Percentiles rank a stretch among this genome's conserved stretches.
These are phyloP conservation scores for Diploscapter pachys DNA, from an alignment of 1,140 invertebrate species.

Conservation along the genomic window DNA sequence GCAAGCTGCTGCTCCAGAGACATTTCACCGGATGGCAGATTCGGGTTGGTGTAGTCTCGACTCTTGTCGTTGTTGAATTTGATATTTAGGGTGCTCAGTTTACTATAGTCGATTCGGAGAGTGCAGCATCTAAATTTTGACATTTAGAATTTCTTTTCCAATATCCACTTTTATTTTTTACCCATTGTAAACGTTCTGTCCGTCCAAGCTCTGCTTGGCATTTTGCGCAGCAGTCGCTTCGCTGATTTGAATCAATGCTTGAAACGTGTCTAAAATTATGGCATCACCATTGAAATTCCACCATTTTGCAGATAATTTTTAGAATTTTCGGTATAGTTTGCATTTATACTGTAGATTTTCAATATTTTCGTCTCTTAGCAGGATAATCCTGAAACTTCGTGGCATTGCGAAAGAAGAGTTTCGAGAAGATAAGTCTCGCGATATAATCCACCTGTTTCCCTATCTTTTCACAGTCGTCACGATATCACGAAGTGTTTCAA, in stretches of 20 bases:
- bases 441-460: no score
- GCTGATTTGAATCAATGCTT: constrained; percentile 96
- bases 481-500: no score
- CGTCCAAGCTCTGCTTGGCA: constrained; percentile 86
- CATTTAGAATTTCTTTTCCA: no score
- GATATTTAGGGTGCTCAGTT: constrained; percentile 92
- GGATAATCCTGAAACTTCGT: no score
- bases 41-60: constrained; percentile 95
- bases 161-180: neutral
- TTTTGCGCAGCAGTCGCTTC: constrained; percentile 91
- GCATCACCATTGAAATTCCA: neutral
- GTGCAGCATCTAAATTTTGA: constrained; percentile 77
- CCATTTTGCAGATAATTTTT: neutral
- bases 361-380: no score
- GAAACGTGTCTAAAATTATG: constrained; percentile 84
- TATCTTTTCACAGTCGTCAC: no score
- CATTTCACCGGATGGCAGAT: constrained; percentile 84
- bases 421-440: no score
- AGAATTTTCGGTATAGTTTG: neutral
- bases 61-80: constrained; percentile 99
- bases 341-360: no score
- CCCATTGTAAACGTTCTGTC: constrained; percentile 95
- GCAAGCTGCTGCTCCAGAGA: constrained; percentile 63
- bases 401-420: no score
- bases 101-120: constrained; percentile 97